Conservation (phyloP, 2,888 invertebrate species). For the Tupiocoris notatus region DNA sequence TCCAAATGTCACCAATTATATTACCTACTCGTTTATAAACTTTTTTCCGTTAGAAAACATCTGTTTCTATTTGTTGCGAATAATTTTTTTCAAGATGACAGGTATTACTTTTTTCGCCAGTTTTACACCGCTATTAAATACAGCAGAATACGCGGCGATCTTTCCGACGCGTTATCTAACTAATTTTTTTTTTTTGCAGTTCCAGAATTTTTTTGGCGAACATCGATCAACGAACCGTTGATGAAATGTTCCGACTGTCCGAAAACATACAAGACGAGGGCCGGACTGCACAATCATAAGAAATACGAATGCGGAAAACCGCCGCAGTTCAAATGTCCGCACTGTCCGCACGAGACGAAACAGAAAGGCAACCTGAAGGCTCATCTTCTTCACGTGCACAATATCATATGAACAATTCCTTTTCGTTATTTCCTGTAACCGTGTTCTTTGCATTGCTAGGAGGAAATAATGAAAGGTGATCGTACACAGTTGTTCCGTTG, state of each 20-base stretch:
- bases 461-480: too few relatives aligned
- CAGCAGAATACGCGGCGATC: too few relatives aligned
- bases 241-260: slow-evolving; percentile 32
- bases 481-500: too few relatives aligned
- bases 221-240: neutral
- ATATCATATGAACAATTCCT: neutral
- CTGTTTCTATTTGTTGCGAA: too few relatives aligned
- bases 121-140: too few relatives aligned
- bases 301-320: slow-evolving; percentile 50
- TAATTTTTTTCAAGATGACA: too few relatives aligned
- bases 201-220: neutral
- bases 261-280: slow-evolving; percentile 44
- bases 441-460: too few relatives aligned
- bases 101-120: too few relatives aligned
- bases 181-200: neutral
- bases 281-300: slow-evolving; percentile 44
- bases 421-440: too few relatives aligned
- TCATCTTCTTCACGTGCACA: slow-evolving; percentile 19
- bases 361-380: slow-evolving; percentile 47
- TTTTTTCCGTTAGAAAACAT: too few relatives aligned
- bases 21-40: too few relatives aligned
- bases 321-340: slow-evolving; percentile 47
- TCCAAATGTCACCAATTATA: too few relatives aligned
- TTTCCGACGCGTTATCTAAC: neutral
- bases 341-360: slow-evolving; percentile 47